phyloP scores from a whole-genome alignment of 2,113 vertebrate species.

The Sphyrna mokarran region DNA sequence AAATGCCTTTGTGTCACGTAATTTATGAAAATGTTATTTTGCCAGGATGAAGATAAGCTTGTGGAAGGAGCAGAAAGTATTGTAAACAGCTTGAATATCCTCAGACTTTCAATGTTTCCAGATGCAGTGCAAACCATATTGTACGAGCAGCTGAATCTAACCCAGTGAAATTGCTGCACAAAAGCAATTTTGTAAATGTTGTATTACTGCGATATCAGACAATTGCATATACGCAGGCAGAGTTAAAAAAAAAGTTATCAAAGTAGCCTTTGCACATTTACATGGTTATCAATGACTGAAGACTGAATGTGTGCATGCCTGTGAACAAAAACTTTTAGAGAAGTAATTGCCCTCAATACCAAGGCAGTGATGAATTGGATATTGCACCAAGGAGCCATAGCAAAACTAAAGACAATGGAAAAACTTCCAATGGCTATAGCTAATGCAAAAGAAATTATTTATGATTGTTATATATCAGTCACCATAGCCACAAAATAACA shows the following conservation, averaged over 20 bases:
- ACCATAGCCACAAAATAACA: neutral
- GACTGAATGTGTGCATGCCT: neutral
- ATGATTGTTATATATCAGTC: neutral
- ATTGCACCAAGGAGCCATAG: neutral
- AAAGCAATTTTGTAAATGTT: neutral
- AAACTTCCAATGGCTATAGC: neutral
- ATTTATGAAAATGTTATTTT: constrained; percentile 36
- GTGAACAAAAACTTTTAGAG: neutral
- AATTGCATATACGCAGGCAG: neutral
- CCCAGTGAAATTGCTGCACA: neutral
- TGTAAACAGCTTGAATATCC: neutral
- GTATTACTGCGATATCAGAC: neutral
- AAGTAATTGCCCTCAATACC: neutral
- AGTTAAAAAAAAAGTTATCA: neutral
- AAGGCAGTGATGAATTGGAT: neutral
- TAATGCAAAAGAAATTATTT: neutral
- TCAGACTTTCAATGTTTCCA: neutral
- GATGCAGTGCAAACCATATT: neutral
- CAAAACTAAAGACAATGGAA: neutral
- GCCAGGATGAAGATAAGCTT: neutral
- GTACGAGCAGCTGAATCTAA: neutral
- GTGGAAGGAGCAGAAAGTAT: neutral
- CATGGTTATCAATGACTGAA: neutral
- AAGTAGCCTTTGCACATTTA: neutral
- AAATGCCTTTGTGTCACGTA: neutral